These are phyloP conservation scores for Psilanteris sp. DNA, from an alignment of 1,140 invertebrate species.

Conservation along the genomic window DNA sequence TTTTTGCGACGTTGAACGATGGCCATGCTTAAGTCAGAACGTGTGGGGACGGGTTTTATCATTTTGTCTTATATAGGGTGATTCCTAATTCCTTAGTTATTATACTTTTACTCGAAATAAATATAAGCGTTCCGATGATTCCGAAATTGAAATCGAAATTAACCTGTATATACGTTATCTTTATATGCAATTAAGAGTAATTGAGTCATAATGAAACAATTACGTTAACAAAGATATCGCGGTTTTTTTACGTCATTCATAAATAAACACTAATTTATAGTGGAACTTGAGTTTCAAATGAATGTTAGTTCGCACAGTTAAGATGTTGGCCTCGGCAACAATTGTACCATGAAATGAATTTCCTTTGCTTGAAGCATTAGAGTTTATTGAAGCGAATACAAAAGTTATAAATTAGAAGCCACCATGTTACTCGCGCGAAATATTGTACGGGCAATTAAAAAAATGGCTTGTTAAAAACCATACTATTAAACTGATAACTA, in stretches of 20 bases:
- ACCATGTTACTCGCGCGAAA: constrained; percentile 10
- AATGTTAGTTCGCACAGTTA: constrained; percentile 16
- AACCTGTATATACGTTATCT: too few relatives aligned
- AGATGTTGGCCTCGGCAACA: constrained; percentile 40
- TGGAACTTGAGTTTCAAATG: constrained; percentile 13
- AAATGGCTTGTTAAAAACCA: constrained; percentile 21
- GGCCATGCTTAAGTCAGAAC: constrained; percentile 66
- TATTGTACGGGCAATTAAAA: constrained; percentile 22
- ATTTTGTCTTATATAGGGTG: constrained; percentile 34
- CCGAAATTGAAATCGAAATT: too few relatives aligned
- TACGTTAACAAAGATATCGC: background rate
- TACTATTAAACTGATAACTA: constrained; percentile 25
- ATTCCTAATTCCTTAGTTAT: constrained; percentile 15
- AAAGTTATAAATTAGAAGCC: constrained; percentile 48
- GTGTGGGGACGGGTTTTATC: constrained; percentile 55
- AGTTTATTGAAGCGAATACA: constrained; percentile 45
- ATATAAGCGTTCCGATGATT: too few relatives aligned
- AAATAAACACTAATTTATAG: constrained; percentile 18
- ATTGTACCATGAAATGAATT: constrained; percentile 54
- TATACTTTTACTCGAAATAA: too few relatives aligned
- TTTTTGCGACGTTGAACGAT: constrained; percentile 68
- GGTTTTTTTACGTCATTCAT: constrained; percentile 1
- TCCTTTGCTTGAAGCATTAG: constrained; percentile 29
- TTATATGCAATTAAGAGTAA: background rate
- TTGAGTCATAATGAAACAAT: background rate